Evolutionary conservation across 2,113 vertebrate genomes (phyloP), one percentile per base, ranked within the genome.

Genomic region (Mirounga angustirostris): DNA sequence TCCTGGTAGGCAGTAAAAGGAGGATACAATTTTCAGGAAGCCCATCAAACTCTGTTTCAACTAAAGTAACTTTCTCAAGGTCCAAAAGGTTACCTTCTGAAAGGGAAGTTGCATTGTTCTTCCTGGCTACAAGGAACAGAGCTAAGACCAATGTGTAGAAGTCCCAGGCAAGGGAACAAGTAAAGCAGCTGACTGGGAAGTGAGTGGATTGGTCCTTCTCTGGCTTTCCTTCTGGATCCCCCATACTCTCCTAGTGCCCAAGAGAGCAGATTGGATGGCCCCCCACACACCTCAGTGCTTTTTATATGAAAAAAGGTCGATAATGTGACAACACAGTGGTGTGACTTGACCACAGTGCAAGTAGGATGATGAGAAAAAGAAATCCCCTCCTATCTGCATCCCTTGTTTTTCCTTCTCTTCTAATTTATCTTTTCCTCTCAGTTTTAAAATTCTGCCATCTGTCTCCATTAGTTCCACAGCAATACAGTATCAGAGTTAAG

Each of bases 21-120:
- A 76, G 13, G 21, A 33, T 63, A 56, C 54, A 7, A 89, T 86
- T 76, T 71, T 82, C n/a, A 92, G 54, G 16, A 91, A 84, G 21
- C 11, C 11, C 21, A 40, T 40, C 1, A 69, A 92, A 89, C 7
- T 85, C 52, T 71, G 18, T 67, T 90, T 92, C 46, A 90, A 82
- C 54, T 63, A 63, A n/a, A 58, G 15, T 26, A 69, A 52, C 5
- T 43, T 85, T n/a, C 5, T 89, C 58, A 63, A 54, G 19, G n/a
- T 46, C 40, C 3, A 19, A 86, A 15, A 2, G 36, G 56, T 18
- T 16, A 52, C 4, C 16, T 24, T 22, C 16, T 73, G 7, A 59
- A 93, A 79, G 69, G 14, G 46, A 84, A 69, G 36, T 63, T 69
- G 22, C n/a, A 54, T 50, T 74, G 4, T 30, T 50, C 10, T 58